phyloP scores from a whole-genome alignment of 2,113 vertebrate species.

The Sinocyclocheilus anophthalmus region DNA sequence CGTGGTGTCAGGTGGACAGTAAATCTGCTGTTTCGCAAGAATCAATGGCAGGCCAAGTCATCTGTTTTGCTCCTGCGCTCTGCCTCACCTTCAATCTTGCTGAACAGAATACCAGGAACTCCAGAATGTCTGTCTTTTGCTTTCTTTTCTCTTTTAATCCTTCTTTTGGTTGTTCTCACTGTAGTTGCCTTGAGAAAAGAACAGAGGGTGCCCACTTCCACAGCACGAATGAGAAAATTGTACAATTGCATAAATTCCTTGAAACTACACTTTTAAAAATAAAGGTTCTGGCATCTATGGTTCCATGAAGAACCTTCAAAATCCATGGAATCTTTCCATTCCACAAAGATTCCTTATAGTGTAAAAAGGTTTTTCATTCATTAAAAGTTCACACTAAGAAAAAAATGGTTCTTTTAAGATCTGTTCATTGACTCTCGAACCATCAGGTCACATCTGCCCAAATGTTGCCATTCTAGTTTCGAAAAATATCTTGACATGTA shows the following conservation, averaged over 20 bases:
- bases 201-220: slow-evolving; percentile 23
- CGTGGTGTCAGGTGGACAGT: slow-evolving; percentile 39
- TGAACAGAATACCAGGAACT: slow-evolving; percentile 46
- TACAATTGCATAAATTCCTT: background rate
- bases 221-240: background rate
- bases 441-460: too few species aligned
- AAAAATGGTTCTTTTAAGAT: too few species aligned
- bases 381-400: too few species aligned
- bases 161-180: slow-evolving; percentile 8
- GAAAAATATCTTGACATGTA: background rate
- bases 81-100: slow-evolving; percentile 37
- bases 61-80: slow-evolving; percentile 31
- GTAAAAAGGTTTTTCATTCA: too few species aligned
- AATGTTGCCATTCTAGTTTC: background rate
- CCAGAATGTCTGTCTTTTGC: slow-evolving; percentile 16
- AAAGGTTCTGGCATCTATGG: background rate
- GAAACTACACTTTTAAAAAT: background rate
- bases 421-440: too few species aligned
- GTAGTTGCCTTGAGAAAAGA: slow-evolving; percentile 2
- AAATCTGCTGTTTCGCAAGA: slow-evolving; percentile 47
- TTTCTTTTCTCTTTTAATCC: background rate
- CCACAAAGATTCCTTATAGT: background rate
- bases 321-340: too few species aligned
- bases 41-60: slow-evolving; percentile 20
- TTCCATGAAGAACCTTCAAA: background rate